phyloP scores from a whole-genome alignment of 2,113 vertebrate genomes.

The Eurypyga helias region DNA sequence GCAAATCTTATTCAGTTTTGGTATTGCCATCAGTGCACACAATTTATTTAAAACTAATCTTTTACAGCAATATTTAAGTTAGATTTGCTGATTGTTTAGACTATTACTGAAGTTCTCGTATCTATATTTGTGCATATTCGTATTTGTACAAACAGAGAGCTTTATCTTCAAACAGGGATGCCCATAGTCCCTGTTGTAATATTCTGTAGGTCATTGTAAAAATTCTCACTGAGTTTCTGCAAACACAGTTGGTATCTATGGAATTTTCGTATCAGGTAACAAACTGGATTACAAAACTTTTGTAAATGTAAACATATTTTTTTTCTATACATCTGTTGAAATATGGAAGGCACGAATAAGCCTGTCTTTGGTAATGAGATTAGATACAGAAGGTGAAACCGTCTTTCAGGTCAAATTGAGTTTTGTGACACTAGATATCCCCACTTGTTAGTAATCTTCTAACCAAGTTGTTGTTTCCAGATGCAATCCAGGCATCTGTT shows the following conservation, averaged over 20 bases:
- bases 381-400: neutral
- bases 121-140: conserved; percentile 1
- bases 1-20: neutral
- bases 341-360: neutral
- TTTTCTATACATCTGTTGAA: neutral
- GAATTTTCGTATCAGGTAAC: neutral
- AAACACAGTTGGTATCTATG: neutral
- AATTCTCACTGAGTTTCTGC: neutral
- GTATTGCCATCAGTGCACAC: neutral
- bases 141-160: conserved; percentile 8
- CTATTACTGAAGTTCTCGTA: neutral
- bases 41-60: neutral
- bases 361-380: neutral
- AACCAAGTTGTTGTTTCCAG: neutral
- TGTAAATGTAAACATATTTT: neutral
- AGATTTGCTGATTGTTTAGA: conserved; percentile 2
- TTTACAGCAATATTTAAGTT: conserved; percentile 15
- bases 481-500: neutral
- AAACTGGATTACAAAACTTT: neutral
- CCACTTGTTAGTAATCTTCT: neutral
- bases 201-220: neutral
- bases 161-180: conserved; percentile 13
- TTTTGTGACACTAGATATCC: neutral
- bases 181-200: neutral
- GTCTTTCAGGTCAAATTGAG: neutral